These are phyloP conservation scores for Erebia ligea DNA, from an alignment of 2,888 invertebrate genomes.

Conservation along the genomic window DNA sequence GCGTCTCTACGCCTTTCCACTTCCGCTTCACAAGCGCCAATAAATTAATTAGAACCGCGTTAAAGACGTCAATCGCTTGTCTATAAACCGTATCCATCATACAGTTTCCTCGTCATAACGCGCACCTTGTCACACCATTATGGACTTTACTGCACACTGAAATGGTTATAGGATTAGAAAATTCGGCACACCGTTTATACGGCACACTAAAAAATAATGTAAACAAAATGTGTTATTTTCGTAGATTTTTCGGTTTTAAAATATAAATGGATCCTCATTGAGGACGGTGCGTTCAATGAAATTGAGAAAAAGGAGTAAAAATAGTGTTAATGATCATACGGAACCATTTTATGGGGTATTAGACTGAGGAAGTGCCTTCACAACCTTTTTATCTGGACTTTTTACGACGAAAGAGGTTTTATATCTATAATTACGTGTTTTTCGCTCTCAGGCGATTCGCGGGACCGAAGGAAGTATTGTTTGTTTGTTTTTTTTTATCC, in stretches of 20 bases:
- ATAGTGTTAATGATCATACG: slow-evolving; percentile 74
- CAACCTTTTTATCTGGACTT: slow-evolving; percentile 75
- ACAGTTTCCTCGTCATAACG: slow-evolving; percentile 42
- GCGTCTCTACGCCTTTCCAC: slow-evolving; percentile 57
- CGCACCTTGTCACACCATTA: slow-evolving; percentile 52
- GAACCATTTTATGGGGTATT: slow-evolving; percentile 72
- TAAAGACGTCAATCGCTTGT: slow-evolving; percentile 79
- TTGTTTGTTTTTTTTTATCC: not conserved
- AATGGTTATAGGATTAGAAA: slow-evolving; percentile 48
- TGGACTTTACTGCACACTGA: slow-evolving; percentile 51
- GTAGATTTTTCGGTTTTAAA: slow-evolving; percentile 71
- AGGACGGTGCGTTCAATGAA: slow-evolving; percentile 78
- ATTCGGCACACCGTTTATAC: slow-evolving; percentile 75
- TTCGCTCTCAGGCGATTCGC: slow-evolving; percentile 10
- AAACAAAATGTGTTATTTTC: slow-evolving; percentile 74
- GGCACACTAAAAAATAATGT: slow-evolving; percentile 70
- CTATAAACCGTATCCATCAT: slow-evolving; percentile 52
- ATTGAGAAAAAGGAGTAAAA: slow-evolving; percentile 67
- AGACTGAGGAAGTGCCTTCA: slow-evolving; percentile 73
- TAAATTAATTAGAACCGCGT: slow-evolving; percentile 75
- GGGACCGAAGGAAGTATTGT: not conserved
- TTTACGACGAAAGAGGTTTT: slow-evolving; percentile 78
- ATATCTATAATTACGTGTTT: slow-evolving; percentile 78
- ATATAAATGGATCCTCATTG: slow-evolving; percentile 74
- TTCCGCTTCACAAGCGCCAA: slow-evolving; percentile 76